These are phyloP conservation scores for Blennius ocellaris DNA, from an alignment of 2,113 vertebrate genomes.

Conservation along the genomic window DNA sequence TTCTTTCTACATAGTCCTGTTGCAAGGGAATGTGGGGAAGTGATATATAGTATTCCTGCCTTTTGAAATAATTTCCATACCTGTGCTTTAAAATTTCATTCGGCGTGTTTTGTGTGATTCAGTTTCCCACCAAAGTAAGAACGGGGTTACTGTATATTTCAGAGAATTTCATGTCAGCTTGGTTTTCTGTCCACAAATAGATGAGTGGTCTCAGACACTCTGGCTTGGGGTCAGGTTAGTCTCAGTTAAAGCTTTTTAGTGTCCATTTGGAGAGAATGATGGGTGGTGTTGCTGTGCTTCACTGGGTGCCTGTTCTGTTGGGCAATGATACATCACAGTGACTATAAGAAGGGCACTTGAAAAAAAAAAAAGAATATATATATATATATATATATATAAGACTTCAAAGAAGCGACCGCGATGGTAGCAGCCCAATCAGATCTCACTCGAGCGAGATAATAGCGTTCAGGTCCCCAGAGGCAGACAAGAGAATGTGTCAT, in stretches of 20 bases:
- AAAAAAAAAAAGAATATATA: conserved; percentile 51
- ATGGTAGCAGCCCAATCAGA: conserved; percentile 73
- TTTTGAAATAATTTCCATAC: no score
- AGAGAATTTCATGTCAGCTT: no score
- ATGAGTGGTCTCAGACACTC: conserved; percentile 4
- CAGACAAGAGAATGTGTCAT: conserved; percentile 65
- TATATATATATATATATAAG: no score
- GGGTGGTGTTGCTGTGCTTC: conserved; percentile 15
- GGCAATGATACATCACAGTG: conserved; percentile 38
- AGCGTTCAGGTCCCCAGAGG: conserved; percentile 65
- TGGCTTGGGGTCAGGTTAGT: neutral
- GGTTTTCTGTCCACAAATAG: neutral
- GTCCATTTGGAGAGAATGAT: conserved; percentile 16
- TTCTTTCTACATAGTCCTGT: no score
- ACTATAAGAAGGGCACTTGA: conserved; percentile 43
- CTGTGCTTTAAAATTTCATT: no score
- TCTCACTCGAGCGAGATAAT: conserved; percentile 68
- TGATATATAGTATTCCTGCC: no score
- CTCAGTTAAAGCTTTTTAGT: neutral
- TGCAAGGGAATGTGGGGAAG: no score
- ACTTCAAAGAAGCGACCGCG: conserved; percentile 64
- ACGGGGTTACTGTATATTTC: no score
- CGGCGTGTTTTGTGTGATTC: no score
- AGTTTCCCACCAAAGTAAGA: no score
- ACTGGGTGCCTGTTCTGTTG: conserved; percentile 17